Conservation (phyloP, 2,888 invertebrate genomes). For the Adela reaumurella region DNA sequence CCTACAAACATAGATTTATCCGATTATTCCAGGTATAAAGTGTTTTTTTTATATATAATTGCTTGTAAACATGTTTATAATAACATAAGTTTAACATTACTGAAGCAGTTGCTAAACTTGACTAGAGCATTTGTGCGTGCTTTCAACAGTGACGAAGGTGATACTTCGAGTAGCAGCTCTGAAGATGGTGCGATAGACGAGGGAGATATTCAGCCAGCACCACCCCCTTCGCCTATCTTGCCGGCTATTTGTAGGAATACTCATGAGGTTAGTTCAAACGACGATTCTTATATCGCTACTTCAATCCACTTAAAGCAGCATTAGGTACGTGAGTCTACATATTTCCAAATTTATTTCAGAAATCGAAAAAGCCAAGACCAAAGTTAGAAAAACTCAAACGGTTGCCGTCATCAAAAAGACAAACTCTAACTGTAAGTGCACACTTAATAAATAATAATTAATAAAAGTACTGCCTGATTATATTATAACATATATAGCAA, state of each 20-base stretch:
- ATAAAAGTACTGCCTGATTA: no score
- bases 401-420: conserved; percentile 38
- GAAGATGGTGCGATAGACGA: conserved; percentile 63
- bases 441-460: no score
- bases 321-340: no score
- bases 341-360: no score
- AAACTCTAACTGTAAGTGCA: conserved; percentile 58
- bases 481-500: no score
- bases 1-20: conserved; percentile 82
- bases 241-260: conserved; percentile 32
- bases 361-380: conserved; percentile 29
- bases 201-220: conserved; percentile 48
- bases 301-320: no score
- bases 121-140: conserved; percentile 1
- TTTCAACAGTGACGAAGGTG: conserved; percentile 70
- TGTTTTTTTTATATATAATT: not conserved
- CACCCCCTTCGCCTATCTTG: conserved; percentile 69
- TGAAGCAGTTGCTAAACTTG: not conserved
- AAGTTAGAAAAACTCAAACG: conserved; percentile 42
- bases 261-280: conserved; percentile 29
- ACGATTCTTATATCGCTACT: no score
- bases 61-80: not conserved
- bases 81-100: no score
- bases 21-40: conserved; percentile 76
- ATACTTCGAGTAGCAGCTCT: conserved; percentile 68